Evolutionary conservation across 2,888 invertebrate genomes (phyloP).

Genomic region (Cyaniris semiargus): DNA sequence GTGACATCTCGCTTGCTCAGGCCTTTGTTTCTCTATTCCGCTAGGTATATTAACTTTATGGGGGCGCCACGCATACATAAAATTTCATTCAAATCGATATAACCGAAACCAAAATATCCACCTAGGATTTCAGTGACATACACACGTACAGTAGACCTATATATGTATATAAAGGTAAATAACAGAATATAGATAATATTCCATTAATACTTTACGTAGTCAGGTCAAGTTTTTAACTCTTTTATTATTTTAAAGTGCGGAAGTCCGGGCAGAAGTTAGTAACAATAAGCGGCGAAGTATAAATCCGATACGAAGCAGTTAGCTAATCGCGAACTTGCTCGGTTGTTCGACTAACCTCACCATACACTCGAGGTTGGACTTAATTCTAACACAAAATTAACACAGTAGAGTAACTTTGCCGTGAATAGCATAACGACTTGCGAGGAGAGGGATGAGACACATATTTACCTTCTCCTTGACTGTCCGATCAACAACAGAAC

Average conservation of each 20-base stretch:
- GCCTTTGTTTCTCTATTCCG: too few relatives aligned
- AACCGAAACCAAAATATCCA: too few relatives aligned
- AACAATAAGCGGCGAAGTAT: neutral
- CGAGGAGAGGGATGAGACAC: neutral
- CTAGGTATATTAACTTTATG: too few relatives aligned
- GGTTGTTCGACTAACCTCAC: neutral
- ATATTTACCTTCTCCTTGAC: too few relatives aligned
- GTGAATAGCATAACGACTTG: too few relatives aligned
- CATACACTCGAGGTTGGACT: neutral
- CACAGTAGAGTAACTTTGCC: neutral
- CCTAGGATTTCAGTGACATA: too few relatives aligned
- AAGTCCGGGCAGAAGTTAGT: neutral
- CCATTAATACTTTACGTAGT: neutral
- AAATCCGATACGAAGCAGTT: slow-evolving; percentile 10
- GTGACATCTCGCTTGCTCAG: too few relatives aligned
- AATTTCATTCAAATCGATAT: too few relatives aligned
- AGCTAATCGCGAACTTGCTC: neutral
- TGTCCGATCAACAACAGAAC: too few relatives aligned
- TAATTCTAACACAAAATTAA: neutral
- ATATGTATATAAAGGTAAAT: too few relatives aligned
- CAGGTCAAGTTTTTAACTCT: neutral
- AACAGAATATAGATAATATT: neutral
- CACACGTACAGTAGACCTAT: too few relatives aligned
- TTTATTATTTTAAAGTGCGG: neutral
- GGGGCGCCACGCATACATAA: too few relatives aligned